Evolutionary conservation across 2,113 vertebrate genomes (phyloP).

Genomic region (Laterallus jamaicensis): DNA sequence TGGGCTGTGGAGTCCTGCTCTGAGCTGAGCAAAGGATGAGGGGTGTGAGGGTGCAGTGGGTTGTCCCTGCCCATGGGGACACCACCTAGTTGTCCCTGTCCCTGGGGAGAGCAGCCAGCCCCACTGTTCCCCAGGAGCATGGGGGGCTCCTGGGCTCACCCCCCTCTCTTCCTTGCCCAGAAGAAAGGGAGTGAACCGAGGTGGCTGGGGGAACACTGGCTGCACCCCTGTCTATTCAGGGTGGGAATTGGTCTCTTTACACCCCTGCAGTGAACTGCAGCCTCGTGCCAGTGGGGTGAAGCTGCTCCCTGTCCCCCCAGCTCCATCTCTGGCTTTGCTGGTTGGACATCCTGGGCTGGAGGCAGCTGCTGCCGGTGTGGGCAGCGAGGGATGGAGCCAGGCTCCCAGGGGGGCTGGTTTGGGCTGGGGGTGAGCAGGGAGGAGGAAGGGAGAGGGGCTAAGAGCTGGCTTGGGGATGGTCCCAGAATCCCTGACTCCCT

Average conservation of each 20-base stretch:
- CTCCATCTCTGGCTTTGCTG: not conserved
- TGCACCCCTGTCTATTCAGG: fast-evolving
- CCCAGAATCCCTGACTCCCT: not conserved
- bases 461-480: not conserved
- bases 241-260: fast-evolving
- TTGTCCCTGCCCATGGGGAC: too few species aligned
- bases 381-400: not conserved
- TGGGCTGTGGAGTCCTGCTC: fast-evolving
- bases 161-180: not conserved
- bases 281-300: fast-evolving
- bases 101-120: not conserved
- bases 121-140: not conserved
- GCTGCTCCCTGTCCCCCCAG: fast-evolving
- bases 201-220: too few species aligned
- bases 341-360: not conserved
- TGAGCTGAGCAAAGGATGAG: fast-evolving
- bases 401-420: fast-evolving
- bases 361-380: fast-evolving
- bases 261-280: fast-evolving
- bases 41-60: not conserved
- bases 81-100: not conserved
- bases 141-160: not conserved
- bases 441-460: not conserved
- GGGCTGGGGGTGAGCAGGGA: not conserved
- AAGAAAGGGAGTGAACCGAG: not conserved